Conservation (phyloP, 2,113 vertebrate species). For the Gobio gobio region DNA sequence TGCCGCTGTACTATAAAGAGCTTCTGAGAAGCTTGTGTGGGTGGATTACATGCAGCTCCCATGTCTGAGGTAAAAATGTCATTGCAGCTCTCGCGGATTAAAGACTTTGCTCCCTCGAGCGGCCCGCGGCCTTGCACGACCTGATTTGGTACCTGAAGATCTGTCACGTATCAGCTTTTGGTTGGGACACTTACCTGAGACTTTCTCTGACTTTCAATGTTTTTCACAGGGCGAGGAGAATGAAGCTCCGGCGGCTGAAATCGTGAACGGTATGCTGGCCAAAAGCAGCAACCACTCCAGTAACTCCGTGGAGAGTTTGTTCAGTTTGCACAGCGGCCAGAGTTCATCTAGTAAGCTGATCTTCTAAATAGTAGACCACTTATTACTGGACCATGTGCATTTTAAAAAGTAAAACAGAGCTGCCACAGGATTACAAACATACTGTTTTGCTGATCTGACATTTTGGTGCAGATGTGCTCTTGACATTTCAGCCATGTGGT, state of each 20-base stretch:
- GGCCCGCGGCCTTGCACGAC: slow-evolving; percentile 52
- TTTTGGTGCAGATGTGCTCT: not conserved
- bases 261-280: slow-evolving; percentile 69
- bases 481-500: slow-evolving; percentile 11
- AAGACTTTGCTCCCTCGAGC: slow-evolving; percentile 55
- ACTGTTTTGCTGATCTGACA: not conserved
- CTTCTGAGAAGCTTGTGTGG: slow-evolving; percentile 50
- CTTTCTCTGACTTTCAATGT: not conserved
- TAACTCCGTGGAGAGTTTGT: slow-evolving; percentile 88
- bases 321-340: slow-evolving; percentile 84
- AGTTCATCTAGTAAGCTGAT: slow-evolving; percentile 90
- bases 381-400: not conserved
- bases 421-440: too few relatives aligned
- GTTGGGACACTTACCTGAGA: slow-evolving; percentile 39
- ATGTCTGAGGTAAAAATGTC: slow-evolving; percentile 66
- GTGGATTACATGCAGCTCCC: slow-evolving; percentile 63
- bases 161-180: slow-evolving; percentile 47
- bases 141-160: slow-evolving; percentile 54
- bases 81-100: slow-evolving; percentile 67
- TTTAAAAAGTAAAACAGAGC: not conserved
- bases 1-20: slow-evolving; percentile 8
- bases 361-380: not conserved
- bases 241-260: slow-evolving; percentile 61
- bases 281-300: slow-evolving; percentile 74
- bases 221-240: slow-evolving; percentile 75